phyloP scores from a whole-genome alignment of 2,888 invertebrate species.

The Campoplex capitator region DNA sequence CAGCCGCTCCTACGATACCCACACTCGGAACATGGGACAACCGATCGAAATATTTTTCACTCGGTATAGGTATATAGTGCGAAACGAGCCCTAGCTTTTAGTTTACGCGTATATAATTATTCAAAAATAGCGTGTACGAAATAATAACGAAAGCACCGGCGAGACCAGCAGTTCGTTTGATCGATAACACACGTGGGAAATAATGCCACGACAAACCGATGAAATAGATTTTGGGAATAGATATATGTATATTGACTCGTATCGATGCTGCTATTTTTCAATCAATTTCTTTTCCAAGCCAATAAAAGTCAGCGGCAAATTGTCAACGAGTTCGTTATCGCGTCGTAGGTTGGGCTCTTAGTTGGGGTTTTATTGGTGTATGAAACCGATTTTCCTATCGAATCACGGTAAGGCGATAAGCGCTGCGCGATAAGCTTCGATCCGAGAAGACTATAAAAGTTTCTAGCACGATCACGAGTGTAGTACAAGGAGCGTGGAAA shows the following conservation, averaged over 20 bases:
- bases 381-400: constrained; percentile 39
- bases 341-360: neutral
- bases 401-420: constrained; percentile 33
- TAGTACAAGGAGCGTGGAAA: constrained; percentile 14
- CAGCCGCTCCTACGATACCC: constrained; percentile 50
- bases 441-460: constrained; percentile 40
- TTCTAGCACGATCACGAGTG: constrained; percentile 11
- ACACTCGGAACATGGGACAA: neutral
- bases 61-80: neutral
- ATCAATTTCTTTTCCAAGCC: neutral
- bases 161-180: constrained; percentile 52
- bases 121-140: constrained; percentile 11
- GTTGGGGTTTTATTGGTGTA: neutral
- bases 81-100: neutral
- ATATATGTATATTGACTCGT: neutral
- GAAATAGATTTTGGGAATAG: neutral
- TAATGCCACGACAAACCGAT: neutral
- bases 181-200: constrained; percentile 38
- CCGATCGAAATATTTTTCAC: neutral
- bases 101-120: neutral
- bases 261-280: neutral
- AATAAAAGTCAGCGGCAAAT: neutral
- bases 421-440: constrained; percentile 35
- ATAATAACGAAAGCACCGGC: constrained; percentile 38
- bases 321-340: neutral